These are phyloP conservation scores for Porites cylindrica DNA, from an alignment of 92 coral and sea anemone species.

Conservation along the genomic window DNA sequence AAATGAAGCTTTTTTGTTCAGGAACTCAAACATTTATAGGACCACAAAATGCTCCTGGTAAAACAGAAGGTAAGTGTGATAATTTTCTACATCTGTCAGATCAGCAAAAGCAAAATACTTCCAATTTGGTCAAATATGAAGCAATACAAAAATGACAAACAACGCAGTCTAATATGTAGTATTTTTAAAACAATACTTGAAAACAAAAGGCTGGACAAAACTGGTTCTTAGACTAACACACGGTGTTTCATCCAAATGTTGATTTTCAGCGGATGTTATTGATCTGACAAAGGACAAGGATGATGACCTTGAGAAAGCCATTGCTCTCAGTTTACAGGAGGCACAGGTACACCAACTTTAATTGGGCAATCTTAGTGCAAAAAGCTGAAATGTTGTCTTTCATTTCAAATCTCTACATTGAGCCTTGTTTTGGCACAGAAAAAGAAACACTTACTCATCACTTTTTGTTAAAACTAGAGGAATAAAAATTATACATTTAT, in stretches of 20 bases:
- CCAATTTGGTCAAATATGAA: neutral
- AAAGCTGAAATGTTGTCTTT: too few species aligned
- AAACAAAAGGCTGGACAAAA: too few species aligned
- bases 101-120: neutral
- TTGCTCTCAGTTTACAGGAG: constrained; percentile 88
- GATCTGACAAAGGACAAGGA: constrained; percentile 88
- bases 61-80: constrained; percentile 57
- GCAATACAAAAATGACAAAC: too few species aligned
- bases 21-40: constrained; percentile 60
- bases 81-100: too few species aligned
- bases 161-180: too few species aligned
- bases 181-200: too few species aligned
- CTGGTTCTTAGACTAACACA: neutral
- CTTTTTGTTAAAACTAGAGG: too few species aligned
- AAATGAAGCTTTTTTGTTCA: neutral
- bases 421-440: too few species aligned
- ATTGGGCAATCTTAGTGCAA: too few species aligned
- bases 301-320: constrained; percentile 91
- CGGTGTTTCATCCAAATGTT: neutral
- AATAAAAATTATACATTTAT: too few species aligned
- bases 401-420: too few species aligned
- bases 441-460: too few species aligned
- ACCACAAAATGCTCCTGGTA: constrained; percentile 62
- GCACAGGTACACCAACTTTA: constrained; percentile 62
- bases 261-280: constrained; percentile 79